A percentile compares a stretch with the other conserved stretches of the same genome.
phyloP scores from a whole-genome alignment of 2,888 invertebrate species.

The Plemyria rubiginata region DNA sequence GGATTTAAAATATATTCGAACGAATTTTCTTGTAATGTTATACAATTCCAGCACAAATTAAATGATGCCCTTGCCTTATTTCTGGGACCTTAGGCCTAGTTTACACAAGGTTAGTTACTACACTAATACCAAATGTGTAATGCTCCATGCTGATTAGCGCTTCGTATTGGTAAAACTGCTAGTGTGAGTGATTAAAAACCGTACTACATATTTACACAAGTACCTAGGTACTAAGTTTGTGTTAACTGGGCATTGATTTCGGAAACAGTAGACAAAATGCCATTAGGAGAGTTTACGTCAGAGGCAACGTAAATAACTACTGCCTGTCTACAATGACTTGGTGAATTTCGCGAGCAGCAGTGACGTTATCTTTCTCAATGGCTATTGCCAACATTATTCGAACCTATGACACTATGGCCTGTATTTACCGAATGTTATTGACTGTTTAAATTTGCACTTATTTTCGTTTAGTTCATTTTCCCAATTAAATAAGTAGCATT shows the following conservation, averaged over 20 bases:
- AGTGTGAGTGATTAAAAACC: no score
- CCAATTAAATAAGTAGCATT: conserved; percentile 55
- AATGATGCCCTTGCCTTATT: conserved; percentile 32
- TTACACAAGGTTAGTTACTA: background rate
- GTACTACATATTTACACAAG: no score
- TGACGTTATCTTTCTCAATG: background rate
- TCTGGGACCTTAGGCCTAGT: conserved; percentile 2
- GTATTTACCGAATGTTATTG: conserved; percentile 42
- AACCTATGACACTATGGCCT: background rate
- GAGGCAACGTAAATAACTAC: background rate
- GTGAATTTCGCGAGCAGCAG: background rate
- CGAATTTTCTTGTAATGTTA: conserved; percentile 51
- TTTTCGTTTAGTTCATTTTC: conserved; percentile 45
- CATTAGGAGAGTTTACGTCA: background rate
- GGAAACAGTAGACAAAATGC: background rate
- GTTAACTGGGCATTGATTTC: background rate
- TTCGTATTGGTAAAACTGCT: no score
- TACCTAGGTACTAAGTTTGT: background rate
- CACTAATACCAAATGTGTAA: no score
- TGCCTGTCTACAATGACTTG: background rate
- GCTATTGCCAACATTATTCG: background rate
- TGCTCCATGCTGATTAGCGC: no score
- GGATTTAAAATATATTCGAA: conserved; percentile 70
- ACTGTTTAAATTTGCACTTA: conserved; percentile 40
- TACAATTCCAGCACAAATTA: conserved; percentile 29